Evolutionary conservation across 2,888 invertebrate species (phyloP), one percentile per base, ranked within the genome.

Genomic region (Pediacus dermestoides): DNA sequence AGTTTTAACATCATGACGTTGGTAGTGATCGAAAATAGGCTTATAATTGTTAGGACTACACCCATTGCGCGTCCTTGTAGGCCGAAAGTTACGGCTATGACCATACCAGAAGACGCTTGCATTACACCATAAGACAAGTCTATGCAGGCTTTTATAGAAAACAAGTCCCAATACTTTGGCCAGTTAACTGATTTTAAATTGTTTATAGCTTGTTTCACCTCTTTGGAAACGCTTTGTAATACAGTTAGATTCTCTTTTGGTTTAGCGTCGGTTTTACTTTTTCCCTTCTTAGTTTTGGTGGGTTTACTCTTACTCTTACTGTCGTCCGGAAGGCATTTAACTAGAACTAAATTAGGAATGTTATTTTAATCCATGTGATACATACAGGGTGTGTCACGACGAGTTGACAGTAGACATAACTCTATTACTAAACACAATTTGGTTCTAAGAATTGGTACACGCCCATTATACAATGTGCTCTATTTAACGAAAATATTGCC

Each of bases 1-100:
- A 46, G 16, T 32, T 46, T 45, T 23, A 48, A 13, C 44, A 43
- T 44, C 1, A 46, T 3, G 22, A 50, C 25, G 28, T 50, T 46
- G 2, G 46, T 16, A 15, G 25, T 8, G 6, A 52, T 44, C 13
- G 30, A 12, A 13, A 3, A 34, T 8, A 39, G 7, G 16, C 47
- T 42, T 3, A 37, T 28, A 13, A 39, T 30, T n/a, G 36, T 31
- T 21, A 45, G 39, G 4, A 50, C 26, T 11, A 30, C 37, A 9
- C 49, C 50, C 18, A 44, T 38, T 9, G 39, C 21, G 14, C 42
- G 35, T 3, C 52, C 50, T 16, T 30, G 2, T 2, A 50, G 22
- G 7, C 34, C 30, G 14, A 40, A 48, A 13, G 39, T 45, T 12
- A 35, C 18, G 6, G 36, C 9, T 21, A 52, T 9, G 30, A 48